These are phyloP conservation scores for Heliconius hermathena DNA, from an alignment of 1,140 invertebrate genomes.

Conservation along the genomic window DNA sequence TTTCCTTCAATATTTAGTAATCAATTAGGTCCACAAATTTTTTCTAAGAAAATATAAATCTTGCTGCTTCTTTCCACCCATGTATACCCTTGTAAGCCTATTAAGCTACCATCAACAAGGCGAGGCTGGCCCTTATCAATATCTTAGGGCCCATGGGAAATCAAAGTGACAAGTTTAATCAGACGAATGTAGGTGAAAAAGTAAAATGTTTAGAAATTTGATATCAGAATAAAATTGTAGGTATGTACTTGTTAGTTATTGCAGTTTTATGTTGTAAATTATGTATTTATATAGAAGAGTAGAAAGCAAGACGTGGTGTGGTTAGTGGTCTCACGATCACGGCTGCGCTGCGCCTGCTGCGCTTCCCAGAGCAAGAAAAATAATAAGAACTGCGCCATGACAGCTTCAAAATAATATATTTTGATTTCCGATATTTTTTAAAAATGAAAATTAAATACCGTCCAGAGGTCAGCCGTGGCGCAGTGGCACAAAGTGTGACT, in stretches of 20 bases:
- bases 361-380: too few species aligned
- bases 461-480: too few species aligned
- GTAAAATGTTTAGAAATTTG: conserved; percentile 1
- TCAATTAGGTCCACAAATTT: background rate
- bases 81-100: conserved; percentile 23
- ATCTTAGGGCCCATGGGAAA: conserved; percentile 29
- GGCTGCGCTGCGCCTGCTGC: too few species aligned
- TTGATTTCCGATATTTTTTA: too few species aligned
- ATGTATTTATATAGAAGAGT: too few species aligned
- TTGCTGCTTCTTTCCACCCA: background rate
- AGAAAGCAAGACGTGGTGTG: too few species aligned
- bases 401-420: too few species aligned
- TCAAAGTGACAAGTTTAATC: conserved; percentile 36
- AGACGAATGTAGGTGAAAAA: conserved; percentile 31
- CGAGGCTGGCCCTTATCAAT: conserved; percentile 32
- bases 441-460: too few species aligned
- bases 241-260: background rate
- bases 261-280: too few species aligned
- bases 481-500: too few species aligned
- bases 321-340: too few species aligned
- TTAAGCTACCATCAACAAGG: conserved; percentile 28
- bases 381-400: too few species aligned
- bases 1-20: background rate
- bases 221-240: background rate
- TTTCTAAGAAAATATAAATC: background rate